Evolutionary conservation across 2,888 invertebrate species (phyloP).

Genomic region (Cantharis rufa): DNA sequence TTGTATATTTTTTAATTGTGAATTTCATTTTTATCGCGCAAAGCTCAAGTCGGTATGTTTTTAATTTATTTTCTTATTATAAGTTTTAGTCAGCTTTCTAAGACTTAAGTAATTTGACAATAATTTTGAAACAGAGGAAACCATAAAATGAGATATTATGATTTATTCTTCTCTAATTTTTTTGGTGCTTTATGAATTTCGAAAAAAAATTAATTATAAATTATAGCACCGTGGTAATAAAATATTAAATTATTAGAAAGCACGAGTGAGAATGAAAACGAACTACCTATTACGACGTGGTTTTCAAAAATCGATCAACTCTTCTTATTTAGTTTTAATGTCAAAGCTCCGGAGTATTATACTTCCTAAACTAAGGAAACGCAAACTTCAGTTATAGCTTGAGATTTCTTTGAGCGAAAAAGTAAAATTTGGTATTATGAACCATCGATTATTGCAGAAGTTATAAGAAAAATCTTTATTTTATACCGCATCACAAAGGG

Average conservation of each 20-base stretch:
- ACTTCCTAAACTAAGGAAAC: neutral
- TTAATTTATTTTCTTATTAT: neutral
- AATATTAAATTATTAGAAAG: neutral
- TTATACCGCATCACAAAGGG: slow-evolving; percentile 2
- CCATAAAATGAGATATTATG: neutral
- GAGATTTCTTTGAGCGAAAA: neutral
- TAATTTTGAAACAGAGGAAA: neutral
- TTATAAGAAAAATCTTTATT: slow-evolving; percentile 4
- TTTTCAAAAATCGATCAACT: neutral
- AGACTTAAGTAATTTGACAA: neutral
- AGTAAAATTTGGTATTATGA: neutral
- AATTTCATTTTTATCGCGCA: too few relatives aligned
- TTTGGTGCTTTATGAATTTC: neutral
- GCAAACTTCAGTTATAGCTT: neutral
- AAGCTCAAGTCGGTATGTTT: neutral
- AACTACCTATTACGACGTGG: neutral
- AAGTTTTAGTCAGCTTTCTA: neutral
- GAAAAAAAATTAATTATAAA: neutral
- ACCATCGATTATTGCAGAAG: neutral
- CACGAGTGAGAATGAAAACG: neutral
- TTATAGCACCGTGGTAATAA: neutral
- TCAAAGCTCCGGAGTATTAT: neutral
- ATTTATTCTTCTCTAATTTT: neutral
- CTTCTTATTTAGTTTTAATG: neutral
- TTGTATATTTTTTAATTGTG: too few relatives aligned